Percentiles rank a stretch among this genome's conserved stretches.
phyloP scores from a whole-genome alignment of 1,140 invertebrate species.

The Drosophila cardini region DNA sequence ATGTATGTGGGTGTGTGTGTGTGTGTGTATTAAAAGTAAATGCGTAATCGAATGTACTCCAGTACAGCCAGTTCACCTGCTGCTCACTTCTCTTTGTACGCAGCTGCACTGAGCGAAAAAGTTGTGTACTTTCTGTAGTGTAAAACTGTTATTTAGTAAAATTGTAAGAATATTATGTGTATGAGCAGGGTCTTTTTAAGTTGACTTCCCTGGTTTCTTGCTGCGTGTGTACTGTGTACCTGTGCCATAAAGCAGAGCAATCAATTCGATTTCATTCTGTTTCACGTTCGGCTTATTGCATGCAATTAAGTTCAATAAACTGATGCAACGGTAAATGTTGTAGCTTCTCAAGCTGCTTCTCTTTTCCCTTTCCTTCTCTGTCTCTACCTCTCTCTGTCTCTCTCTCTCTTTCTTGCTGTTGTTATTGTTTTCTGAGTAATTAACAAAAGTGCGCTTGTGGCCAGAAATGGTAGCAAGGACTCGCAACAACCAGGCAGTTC shows the following conservation, averaged over 20 bases:
- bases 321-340: slow-evolving; percentile 46
- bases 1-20: slow-evolving; percentile 2
- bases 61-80: not conserved
- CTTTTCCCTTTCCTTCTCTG: not conserved
- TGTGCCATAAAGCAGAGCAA: slow-evolving; percentile 11
- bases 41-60: slow-evolving; percentile 26
- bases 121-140: too few species aligned
- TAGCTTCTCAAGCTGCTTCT: slow-evolving; percentile 1
- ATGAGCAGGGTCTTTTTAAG: too few species aligned
- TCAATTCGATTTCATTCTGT: slow-evolving; percentile 35
- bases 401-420: slow-evolving; percentile 8
- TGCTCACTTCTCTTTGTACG: not conserved
- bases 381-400: not conserved
- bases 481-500: not conserved
- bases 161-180: too few species aligned
- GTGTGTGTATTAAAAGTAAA: not conserved
- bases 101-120: too few species aligned
- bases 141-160: too few species aligned
- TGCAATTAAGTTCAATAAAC: slow-evolving; percentile 81
- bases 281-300: slow-evolving; percentile 69
- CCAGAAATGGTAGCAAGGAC: slow-evolving; percentile 5
- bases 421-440: slow-evolving; percentile 69
- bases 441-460: slow-evolving; percentile 75
- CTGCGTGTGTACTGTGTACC: too few species aligned
- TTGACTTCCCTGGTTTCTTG: too few species aligned